Evolutionary conservation across 35 echinoderm and acorn worm genomes (phyloP).

Genomic region (Chiridota heheva): DNA sequence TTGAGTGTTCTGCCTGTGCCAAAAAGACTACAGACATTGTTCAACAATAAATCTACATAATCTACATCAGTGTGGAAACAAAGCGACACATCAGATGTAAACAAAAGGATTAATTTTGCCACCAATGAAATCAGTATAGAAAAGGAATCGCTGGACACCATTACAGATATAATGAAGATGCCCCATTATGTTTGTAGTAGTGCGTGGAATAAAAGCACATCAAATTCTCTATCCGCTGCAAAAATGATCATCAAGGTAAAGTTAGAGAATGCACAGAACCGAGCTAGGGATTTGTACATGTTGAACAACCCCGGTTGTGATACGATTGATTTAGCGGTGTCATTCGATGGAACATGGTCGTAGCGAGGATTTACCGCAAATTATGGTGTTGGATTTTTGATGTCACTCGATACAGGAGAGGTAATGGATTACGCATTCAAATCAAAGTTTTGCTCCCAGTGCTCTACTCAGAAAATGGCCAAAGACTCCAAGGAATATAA

Average conservation of each 20-base stretch:
- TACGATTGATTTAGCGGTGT: constrained; percentile 19
- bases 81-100: background rate
- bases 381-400: constrained; percentile 48
- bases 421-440: constrained; percentile 14
- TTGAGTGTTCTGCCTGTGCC: background rate
- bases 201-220: background rate
- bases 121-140: background rate
- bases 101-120: background rate
- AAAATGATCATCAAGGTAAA: background rate
- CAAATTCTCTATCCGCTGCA: background rate
- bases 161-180: background rate
- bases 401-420: constrained; percentile 33
- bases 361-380: constrained; percentile 45
- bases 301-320: background rate
- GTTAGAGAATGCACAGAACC: background rate
- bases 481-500: constrained; percentile 13
- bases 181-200: background rate
- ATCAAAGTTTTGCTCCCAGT: constrained; percentile 39
- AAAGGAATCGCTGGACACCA: background rate
- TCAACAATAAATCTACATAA: background rate
- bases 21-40: background rate
- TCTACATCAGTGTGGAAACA: background rate
- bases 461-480: constrained; percentile 17
- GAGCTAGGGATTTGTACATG: background rate
- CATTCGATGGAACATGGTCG: constrained; percentile 54